phyloP scores from a whole-genome alignment of 2,113 vertebrate species.

The Aegotheles bennettii region DNA sequence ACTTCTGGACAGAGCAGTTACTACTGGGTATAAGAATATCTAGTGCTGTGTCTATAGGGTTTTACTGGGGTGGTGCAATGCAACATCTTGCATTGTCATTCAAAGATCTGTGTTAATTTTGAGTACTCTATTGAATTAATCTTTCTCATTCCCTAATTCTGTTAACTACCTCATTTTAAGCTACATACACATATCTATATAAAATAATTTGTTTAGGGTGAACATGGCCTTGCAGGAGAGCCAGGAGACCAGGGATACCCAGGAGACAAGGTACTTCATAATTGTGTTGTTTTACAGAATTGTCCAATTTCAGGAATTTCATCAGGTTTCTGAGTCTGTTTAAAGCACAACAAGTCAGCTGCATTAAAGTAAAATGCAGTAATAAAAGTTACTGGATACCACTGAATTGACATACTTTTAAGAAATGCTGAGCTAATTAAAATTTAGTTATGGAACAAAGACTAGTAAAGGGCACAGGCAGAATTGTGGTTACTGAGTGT shows the following conservation, averaged over 20 bases:
- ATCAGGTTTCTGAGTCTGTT: neutral
- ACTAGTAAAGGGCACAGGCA: neutral
- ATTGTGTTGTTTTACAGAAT: neutral
- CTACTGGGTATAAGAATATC: neutral
- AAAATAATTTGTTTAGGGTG: slow-evolving; percentile 84
- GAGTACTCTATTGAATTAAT: neutral
- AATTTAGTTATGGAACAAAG: neutral
- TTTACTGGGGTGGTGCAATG: neutral
- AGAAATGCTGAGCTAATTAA: neutral
- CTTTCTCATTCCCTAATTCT: neutral
- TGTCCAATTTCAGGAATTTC: neutral
- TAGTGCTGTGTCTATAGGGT: neutral
- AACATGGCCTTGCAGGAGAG: slow-evolving; percentile 85
- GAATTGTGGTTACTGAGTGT: neutral
- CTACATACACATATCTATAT: slow-evolving; percentile 62
- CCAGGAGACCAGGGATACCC: slow-evolving; percentile 88
- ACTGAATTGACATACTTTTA: neutral
- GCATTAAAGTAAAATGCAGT: neutral
- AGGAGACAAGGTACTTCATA: slow-evolving; percentile 88
- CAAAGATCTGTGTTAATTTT: neutral
- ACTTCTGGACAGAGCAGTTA: neutral
- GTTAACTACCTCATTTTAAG: neutral
- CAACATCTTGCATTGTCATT: neutral
- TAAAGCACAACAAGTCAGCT: neutral
- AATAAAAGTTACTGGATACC: neutral